Percentiles rank a stretch among this genome's conserved stretches.
These are phyloP conservation scores for Campaea margaritaria DNA, from an alignment of 2,888 invertebrate genomes.

Conservation along the genomic window DNA sequence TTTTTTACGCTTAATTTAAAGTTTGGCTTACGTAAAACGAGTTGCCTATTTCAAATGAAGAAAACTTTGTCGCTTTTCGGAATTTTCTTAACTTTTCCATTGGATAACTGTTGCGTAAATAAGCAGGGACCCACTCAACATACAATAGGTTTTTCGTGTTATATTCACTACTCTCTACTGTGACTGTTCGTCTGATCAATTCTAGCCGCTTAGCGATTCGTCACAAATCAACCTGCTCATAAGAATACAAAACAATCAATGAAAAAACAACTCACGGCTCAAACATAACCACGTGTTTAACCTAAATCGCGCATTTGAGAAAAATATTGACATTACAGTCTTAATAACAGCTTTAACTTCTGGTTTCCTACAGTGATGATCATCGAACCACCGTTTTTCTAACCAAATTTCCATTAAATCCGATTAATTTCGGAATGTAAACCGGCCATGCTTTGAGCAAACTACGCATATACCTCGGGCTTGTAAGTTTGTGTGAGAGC, in stretches of 20 bases:
- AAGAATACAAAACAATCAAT: constrained; percentile 8
- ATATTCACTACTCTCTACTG: not conserved
- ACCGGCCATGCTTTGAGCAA: constrained; percentile 35
- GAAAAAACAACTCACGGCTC: not conserved
- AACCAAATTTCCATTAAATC: constrained; percentile 21
- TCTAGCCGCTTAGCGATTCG: not conserved
- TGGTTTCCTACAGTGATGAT: constrained; percentile 1
- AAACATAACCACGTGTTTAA: constrained; percentile 9
- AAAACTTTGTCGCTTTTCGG: not conserved
- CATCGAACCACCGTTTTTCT: constrained; percentile 17
- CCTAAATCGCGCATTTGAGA: constrained; percentile 1
- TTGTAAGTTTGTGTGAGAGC: constrained; percentile 32
- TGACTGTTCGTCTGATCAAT: no score
- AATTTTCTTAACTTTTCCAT: not conserved
- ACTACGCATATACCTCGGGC: constrained; percentile 62
- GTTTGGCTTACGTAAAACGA: no score
- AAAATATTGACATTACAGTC: constrained; percentile 16
- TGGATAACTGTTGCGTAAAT: no score
- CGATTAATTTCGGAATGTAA: constrained; percentile 25
- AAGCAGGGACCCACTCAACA: not conserved
- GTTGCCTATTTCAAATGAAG: not conserved
- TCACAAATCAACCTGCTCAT: not conserved
- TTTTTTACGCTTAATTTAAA: no score
- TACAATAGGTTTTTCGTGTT: not conserved
- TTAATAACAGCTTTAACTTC: no score